Base-by-base conservation (phyloP, 1,140 invertebrate genomes). In the Medauroidea extradentata region DNA sequence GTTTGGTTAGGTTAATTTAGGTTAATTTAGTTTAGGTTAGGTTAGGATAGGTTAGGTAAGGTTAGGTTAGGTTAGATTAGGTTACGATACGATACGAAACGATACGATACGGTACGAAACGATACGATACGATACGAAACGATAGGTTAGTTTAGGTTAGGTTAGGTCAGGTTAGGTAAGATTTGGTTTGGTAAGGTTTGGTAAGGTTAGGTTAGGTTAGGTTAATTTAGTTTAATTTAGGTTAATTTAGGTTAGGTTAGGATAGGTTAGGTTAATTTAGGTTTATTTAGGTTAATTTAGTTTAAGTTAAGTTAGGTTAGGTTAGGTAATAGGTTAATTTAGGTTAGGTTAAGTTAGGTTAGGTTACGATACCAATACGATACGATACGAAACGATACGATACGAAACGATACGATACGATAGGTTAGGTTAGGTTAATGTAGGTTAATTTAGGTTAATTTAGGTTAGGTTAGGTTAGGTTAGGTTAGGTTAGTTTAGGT, bases 91-190 rank as follows among this genome's bases (percentile, higher is more conserved):
- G 49, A 19, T 51, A 51, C 49, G 49, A 19, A 23, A 51, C 49
- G 49, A n/a, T 51, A 51, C 49, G 49, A n/a, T 51, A 51, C 49
- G 18, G 49, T 51, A 51, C 49, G 49, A 24, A 23, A 51, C 49
- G 49, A 24, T 51, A 51, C 49, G 49, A n/a, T 51, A 51, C 49
- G 49, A n/a, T 51, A 51, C 49, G 49, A n/a, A 23, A 51, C 49
- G 49, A 24, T 51, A 19, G 19, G 49, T 18, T 51, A 51, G 19
- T 18, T 18, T 51, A 51, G 24, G 24, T 13, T 53, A 41, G 24
- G 24, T 14, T 41, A 53, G 11, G 19, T n/a, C 23, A 53, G 18
- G 24, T 14, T 49, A 49, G 21, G 19, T 14, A 14, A 49, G 9
- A 24, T 21, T 49, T 14, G 21, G 19, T 21, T 49, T 14, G 9